A percentile compares a stretch with the other conserved stretches of the same genome.
These are phyloP conservation scores for Psittacula derbiana DNA, from an alignment of 2,797 vertebrate genomes.

Conservation along the genomic window DNA sequence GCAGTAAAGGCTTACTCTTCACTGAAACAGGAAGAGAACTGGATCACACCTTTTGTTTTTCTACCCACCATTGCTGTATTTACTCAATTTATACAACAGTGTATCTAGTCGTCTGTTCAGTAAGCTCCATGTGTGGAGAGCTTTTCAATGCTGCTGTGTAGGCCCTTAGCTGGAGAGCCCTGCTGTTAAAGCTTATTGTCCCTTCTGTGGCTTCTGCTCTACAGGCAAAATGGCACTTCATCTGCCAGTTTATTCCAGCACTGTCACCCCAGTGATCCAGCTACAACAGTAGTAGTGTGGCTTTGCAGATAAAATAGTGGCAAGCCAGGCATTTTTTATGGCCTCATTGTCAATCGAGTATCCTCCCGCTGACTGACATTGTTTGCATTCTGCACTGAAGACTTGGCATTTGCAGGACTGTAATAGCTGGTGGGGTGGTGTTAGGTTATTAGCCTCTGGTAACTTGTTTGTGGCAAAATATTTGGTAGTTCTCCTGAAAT, in stretches of 20 bases:
- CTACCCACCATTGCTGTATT: background rate
- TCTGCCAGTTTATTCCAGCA: background rate
- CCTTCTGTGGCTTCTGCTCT: background rate
- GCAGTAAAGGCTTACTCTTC: background rate
- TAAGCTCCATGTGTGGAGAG: background rate
- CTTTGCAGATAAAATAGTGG: background rate
- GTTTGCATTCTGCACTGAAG: background rate
- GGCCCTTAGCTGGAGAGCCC: background rate
- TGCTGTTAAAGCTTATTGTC: background rate
- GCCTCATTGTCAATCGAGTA: rapidly evolving
- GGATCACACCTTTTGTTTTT: background rate
- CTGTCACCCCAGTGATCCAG: background rate
- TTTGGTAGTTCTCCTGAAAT: background rate
- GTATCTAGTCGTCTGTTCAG: background rate
- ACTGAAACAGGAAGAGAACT: background rate
- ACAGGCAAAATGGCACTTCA: background rate
- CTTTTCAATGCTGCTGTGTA: background rate
- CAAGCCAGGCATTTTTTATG: background rate
- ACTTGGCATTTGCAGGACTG: background rate
- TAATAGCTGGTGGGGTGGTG: background rate
- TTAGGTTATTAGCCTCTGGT: background rate
- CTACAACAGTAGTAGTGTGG: background rate
- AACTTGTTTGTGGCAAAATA: background rate
- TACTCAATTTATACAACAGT: background rate
- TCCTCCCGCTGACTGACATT: background rate